Evolutionary conservation across 2,797 vertebrate genomes (phyloP), one percentile per base, ranked within the genome.

Genomic region (Pseudomugil gertrudae): DNA sequence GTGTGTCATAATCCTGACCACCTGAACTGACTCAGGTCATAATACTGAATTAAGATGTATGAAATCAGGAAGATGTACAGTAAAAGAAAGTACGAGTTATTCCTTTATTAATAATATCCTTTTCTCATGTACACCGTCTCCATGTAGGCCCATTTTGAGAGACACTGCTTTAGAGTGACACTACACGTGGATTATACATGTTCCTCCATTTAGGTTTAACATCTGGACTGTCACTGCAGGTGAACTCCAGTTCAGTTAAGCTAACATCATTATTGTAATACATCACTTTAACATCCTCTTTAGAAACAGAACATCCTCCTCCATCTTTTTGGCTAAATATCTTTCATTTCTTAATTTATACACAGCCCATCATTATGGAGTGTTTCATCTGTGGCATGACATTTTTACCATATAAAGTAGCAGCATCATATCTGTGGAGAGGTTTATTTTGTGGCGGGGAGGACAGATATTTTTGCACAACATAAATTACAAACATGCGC

Each of bases 401-500:
- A 40, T 56, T 26, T 26, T 47, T 53, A n/a, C 13, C 24, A 29
- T n/a, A 19, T 7, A n/a, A 19, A n/a, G 40, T 45, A 3, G 6
- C 2, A 30, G 43, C 40, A 33, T 59, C 26, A 8, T 21, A 69
- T 60, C 2, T 30, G 47, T 27, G 1, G 50, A 48, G 35, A 0
- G 29, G 56, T 45, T 60, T 5, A 15, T 29, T 36, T 57, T 57
- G 17, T 53, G 10, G n/a, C 40, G 56, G 36, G 51, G 47, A 32
- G 32, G 21, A 59, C 72, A 32, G 40, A 43, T 43, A 43, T 52
- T 58, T 76, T 66, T 47, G 26, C 58, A 45, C 19, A 57, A 57
- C 27, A 2, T 60, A 63, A 76, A 69, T 54, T 70, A 43, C 54
- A 27, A 59, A 58, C 5, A 9, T 76, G 60, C 60, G 57, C 17